Evolutionary conservation across 1,140 invertebrate species (phyloP).

Genomic region (Hyles vespertilio): DNA sequence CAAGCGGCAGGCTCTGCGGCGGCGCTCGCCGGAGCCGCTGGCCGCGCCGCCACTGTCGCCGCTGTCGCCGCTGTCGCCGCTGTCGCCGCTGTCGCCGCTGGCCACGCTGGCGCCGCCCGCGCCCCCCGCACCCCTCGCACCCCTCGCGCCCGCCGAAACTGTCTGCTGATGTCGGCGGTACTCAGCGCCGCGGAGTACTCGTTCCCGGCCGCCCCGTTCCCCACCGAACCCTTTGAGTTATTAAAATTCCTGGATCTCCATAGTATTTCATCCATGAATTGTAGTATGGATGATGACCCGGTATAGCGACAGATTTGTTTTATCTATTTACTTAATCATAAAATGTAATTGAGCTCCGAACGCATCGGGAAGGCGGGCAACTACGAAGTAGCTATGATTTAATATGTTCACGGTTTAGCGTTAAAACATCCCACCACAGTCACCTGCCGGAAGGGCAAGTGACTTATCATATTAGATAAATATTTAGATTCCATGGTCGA

Average conservation of each 20-base stretch:
- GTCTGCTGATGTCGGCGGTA: constrained; percentile 40
- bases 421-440: constrained; percentile 56
- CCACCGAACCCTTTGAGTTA: constrained; percentile 19
- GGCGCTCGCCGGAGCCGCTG: constrained; percentile 78
- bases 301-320: constrained; percentile 1
- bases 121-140: neutral
- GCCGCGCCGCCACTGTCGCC: constrained; percentile 68
- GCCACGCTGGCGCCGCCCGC: constrained; percentile 75
- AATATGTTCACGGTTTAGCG: constrained; percentile 32
- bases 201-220: constrained; percentile 16
- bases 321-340: neutral
- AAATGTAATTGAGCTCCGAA: neutral
- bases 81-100: constrained; percentile 55
- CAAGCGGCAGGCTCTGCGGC: constrained; percentile 86
- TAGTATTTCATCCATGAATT: neutral
- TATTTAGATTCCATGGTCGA: constrained; percentile 1
- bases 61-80: constrained; percentile 66
- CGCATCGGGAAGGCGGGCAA: constrained; percentile 13
- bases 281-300: no score
- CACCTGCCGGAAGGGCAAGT: constrained; percentile 7
- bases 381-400: constrained; percentile 28
- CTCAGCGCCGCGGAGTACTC: neutral
- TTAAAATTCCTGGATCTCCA: constrained; percentile 15
- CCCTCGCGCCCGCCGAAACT: constrained; percentile 40
- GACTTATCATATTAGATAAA: no score